Evolutionary conservation across 2,113 vertebrate genomes (phyloP).

Genomic region (Brienomyrus brachyistius): DNA sequence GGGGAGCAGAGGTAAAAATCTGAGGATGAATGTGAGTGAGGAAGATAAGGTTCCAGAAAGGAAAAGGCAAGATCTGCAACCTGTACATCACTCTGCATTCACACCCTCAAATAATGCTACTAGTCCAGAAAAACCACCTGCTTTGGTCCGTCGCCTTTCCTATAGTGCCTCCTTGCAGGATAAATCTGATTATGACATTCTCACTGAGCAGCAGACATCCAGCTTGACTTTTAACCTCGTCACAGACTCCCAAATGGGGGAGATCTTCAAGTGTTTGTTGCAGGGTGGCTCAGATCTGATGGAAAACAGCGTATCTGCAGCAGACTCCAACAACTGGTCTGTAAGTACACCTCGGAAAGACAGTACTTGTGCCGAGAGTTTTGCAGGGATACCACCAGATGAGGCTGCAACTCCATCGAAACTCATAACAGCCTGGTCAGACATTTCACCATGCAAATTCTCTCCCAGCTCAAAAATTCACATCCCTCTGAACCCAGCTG

Average conservation of each 20-base stretch:
- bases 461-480: slow-evolving; percentile 54
- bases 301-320: slow-evolving; percentile 55
- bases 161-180: slow-evolving; percentile 50
- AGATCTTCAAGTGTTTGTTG: slow-evolving; percentile 91
- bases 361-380: slow-evolving; percentile 50
- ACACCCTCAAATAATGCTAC: slow-evolving; percentile 22
- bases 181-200: slow-evolving; percentile 57
- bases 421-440: slow-evolving; percentile 64
- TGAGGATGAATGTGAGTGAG: slow-evolving; percentile 45
- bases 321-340: slow-evolving; percentile 68
- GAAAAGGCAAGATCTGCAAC: neutral
- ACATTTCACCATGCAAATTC: slow-evolving; percentile 69
- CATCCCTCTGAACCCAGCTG: slow-evolving; percentile 68
- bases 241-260: slow-evolving; percentile 93
- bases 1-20: slow-evolving; percentile 65
- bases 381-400: slow-evolving; percentile 51
- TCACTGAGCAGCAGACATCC: slow-evolving; percentile 82
- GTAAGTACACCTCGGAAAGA: slow-evolving; percentile 76
- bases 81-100: slow-evolving; percentile 11
- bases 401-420: slow-evolving; percentile 59
- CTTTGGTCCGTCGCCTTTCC: slow-evolving; percentile 37
- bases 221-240: slow-evolving; percentile 91
- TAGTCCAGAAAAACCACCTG: slow-evolving; percentile 36
- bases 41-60: slow-evolving; percentile 18
- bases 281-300: slow-evolving; percentile 80